Evolutionary conservation across 1,140 invertebrate genomes (phyloP), one percentile per base, ranked within the genome.

Genomic region (Aphelinus certus): DNA sequence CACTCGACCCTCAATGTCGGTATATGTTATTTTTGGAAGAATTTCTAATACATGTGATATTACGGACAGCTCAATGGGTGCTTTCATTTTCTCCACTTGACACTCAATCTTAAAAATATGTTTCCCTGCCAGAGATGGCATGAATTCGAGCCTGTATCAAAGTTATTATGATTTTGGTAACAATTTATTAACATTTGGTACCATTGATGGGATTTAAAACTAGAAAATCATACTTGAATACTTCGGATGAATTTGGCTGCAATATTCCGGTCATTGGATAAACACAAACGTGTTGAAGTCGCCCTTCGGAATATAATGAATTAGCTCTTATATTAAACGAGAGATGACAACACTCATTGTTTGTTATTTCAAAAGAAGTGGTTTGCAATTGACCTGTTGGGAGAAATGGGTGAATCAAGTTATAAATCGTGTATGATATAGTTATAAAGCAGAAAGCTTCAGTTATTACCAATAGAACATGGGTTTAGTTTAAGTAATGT

Each of bases 71-170:
- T 63, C 75, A 3, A 89, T 71, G 1, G 86, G 85, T 60, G 82
- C 79, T 74, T 79, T 83, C 73, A 87, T 79, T 76, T 81, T 83
- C 68, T 87, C 83, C 3, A 89, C 72, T 1, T 67, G 48, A 76
- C 87, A 88, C 72, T 84, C 82, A 45, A 88, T 43, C 47, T 76
- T 76, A 76, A 88, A 89, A 61, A 76, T 78, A 26, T 79, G 78
- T 57, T 85, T 78, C 9, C 87, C 87, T 10, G 82, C 62, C 49
- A 78, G 71, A 5, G 73, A 79, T 6, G 87, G 81, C 61, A 79
- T 74, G 69, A 86, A 88, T 51, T 78, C 77, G 47, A 88, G 65
- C 49, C 87, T 88, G 72, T n/a, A 26, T 26, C 26, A 26, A 26
- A 26, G 26, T 26, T 26, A 26, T 26, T 26, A 0, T 26, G 26